Conservation (phyloP, 2,113 vertebrate genomes). For the Petaurus breviceps region DNA sequence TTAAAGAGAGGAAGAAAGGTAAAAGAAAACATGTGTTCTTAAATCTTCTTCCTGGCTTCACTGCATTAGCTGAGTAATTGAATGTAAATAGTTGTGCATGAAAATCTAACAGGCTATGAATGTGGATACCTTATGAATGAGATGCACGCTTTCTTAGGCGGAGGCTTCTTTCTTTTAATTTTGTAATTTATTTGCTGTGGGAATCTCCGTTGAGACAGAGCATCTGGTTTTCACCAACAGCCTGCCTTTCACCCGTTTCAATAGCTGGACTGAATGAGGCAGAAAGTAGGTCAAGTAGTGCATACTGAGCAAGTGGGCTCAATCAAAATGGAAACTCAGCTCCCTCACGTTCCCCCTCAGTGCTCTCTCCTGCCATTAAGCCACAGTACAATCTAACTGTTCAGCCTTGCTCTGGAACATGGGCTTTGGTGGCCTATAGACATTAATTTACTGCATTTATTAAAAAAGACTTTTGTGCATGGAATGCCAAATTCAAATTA, state of each 20-base stretch:
- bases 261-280: not conserved
- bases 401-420: not conserved
- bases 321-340: not conserved
- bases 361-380: not conserved
- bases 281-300: constrained; percentile 22
- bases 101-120: constrained; percentile 50
- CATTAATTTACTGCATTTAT: not conserved
- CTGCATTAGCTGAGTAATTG: constrained; percentile 49
- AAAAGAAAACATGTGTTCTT: constrained; percentile 42
- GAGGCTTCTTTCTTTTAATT: constrained; percentile 46
- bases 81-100: constrained; percentile 27
- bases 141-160: not conserved
- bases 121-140: constrained; percentile 50
- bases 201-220: constrained; percentile 16
- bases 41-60: constrained; percentile 8
- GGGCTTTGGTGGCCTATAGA: not conserved
- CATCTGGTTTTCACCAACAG: constrained; percentile 12
- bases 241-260: constrained; percentile 10
- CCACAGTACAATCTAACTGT: rapidly evolving
- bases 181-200: constrained; percentile 44
- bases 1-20: constrained; percentile 37
- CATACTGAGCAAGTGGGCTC: not conserved
- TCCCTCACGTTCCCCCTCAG: not conserved
- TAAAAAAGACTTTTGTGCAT: not conserved
- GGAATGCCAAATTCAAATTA: constrained; percentile 48